Evolutionary conservation across 2,113 vertebrate genomes (phyloP).

Genomic region (Chloebia gouldiae): DNA sequence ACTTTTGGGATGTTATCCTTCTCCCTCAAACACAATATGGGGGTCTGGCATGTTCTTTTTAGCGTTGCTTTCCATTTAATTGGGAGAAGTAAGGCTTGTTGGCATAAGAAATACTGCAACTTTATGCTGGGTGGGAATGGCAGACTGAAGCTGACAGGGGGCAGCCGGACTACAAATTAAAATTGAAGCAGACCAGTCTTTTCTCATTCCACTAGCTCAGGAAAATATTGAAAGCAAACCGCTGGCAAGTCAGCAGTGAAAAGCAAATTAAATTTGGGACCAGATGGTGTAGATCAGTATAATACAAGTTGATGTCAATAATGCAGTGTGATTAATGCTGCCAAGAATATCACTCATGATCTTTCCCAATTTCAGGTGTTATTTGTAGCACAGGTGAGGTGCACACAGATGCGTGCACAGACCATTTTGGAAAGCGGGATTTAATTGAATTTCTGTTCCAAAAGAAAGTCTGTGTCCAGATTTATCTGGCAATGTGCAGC

Average conservation of each 20-base stretch:
- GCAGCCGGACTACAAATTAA: conserved; percentile 25
- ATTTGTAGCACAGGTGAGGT: conserved; percentile 52
- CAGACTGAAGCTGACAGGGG: conserved; percentile 48
- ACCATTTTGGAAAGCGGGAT: background rate
- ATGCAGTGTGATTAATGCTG: conserved; percentile 40
- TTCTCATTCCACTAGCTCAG: conserved; percentile 45
- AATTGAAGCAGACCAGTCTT: conserved; percentile 53
- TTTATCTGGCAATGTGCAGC: background rate
- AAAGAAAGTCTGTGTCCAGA: background rate
- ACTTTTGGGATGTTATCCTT: background rate
- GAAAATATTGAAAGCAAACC: conserved; percentile 46
- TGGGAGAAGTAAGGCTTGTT: background rate
- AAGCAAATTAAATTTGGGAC: conserved; percentile 59
- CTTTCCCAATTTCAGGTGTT: conserved; percentile 55
- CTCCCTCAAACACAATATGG: background rate
- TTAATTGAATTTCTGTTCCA: conserved; percentile 7
- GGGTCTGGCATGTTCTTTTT: background rate
- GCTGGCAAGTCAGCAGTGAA: conserved; percentile 55
- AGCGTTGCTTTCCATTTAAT: background rate
- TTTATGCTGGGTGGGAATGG: background rate
- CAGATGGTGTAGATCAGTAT: conserved; percentile 66
- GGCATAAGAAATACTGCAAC: background rate
- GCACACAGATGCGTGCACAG: background rate
- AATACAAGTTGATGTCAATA: conserved; percentile 61
- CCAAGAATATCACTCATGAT: conserved; percentile 40